A percentile compares a stretch with the other conserved stretches of the same genome.
Conservation (phyloP, 2,888 invertebrate species). For the Drosophila suboccidentalis region DNA sequence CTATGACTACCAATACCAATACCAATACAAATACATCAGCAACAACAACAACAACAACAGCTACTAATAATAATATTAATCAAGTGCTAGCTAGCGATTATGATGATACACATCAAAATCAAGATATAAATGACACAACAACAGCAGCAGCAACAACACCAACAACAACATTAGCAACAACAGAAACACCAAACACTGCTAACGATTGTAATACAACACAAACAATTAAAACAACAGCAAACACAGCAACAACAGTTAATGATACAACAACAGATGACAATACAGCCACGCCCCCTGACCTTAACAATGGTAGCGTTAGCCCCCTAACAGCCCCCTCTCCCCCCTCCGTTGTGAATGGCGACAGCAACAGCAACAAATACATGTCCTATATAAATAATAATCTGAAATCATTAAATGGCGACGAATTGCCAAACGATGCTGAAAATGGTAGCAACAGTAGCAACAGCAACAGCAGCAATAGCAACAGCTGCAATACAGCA, state of each 20-base stretch:
- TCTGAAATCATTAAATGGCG: constrained; percentile 54
- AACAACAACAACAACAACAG: constrained; percentile 46
- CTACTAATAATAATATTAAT: constrained; percentile 63
- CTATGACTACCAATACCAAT: constrained; percentile 60
- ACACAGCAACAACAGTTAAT: constrained; percentile 46
- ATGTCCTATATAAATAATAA: constrained; percentile 71
- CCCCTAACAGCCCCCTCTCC: constrained; percentile 23
- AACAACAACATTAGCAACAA: constrained; percentile 22
- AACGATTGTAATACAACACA: constrained; percentile 74
- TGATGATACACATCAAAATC: constrained; percentile 42
- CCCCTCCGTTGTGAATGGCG: constrained; percentile 37
- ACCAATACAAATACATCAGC: constrained; percentile 58
- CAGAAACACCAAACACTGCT: constrained; percentile 48
- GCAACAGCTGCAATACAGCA: constrained; percentile 28
- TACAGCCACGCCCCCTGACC: constrained; percentile 44
- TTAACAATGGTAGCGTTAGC: constrained; percentile 54
- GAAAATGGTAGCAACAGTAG: constrained; percentile 37
- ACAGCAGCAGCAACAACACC: constrained; percentile 36
- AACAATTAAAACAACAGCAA: constrained; percentile 64
- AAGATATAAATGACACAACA: constrained; percentile 45
- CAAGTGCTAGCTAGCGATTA: constrained; percentile 49
- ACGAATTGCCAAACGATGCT: constrained; percentile 48
- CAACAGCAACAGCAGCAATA: constrained; percentile 27
- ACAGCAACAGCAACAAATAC: constrained; percentile 71
- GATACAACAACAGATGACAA: constrained; percentile 51